Conservation (phyloP, 2,888 invertebrate species). For the Apocheima hispidaria region DNA sequence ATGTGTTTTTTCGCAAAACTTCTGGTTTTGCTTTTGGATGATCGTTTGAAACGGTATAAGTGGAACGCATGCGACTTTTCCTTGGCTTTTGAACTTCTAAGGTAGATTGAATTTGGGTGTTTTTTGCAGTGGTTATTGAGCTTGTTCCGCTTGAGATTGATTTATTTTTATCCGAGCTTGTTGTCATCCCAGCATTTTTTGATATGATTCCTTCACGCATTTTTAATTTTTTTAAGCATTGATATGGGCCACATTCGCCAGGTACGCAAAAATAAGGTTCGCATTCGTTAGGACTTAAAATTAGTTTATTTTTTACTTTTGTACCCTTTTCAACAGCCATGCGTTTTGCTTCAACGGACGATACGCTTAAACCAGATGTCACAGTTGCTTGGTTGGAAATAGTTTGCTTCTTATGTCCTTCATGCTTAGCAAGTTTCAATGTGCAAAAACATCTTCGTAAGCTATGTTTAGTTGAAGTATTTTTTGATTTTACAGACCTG, state of each 20-base stretch:
- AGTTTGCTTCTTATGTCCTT: slow-evolving; percentile 25
- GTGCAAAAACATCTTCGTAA: slow-evolving; percentile 59
- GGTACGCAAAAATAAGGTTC: slow-evolving; percentile 55
- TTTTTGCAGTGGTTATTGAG: not conserved
- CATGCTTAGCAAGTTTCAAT: slow-evolving; percentile 49
- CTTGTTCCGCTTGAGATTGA: not conserved
- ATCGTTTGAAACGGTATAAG: not conserved
- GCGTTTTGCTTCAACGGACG: slow-evolving; percentile 28
- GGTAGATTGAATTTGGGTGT: not conserved
- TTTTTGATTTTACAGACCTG: slow-evolving; percentile 44
- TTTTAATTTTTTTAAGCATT: slow-evolving; percentile 43
- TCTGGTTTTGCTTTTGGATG: not conserved
- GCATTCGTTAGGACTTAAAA: slow-evolving; percentile 52
- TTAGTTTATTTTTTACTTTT: slow-evolving; percentile 25
- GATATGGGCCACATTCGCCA: slow-evolving; percentile 53
- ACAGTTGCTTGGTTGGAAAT: slow-evolving; percentile 36
- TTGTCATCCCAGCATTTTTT: not conserved
- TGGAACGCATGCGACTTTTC: not conserved
- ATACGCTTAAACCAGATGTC: slow-evolving; percentile 30
- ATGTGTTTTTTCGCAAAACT: not conserved
- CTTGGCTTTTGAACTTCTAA: not conserved
- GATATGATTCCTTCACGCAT: not conserved
- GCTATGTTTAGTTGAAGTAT: slow-evolving; percentile 42
- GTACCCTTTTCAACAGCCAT: slow-evolving; percentile 35
- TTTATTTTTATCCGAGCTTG: not conserved